Base-by-base conservation (phyloP, 2,797 vertebrate genomes). In the Numenius phaeopus region DNA sequence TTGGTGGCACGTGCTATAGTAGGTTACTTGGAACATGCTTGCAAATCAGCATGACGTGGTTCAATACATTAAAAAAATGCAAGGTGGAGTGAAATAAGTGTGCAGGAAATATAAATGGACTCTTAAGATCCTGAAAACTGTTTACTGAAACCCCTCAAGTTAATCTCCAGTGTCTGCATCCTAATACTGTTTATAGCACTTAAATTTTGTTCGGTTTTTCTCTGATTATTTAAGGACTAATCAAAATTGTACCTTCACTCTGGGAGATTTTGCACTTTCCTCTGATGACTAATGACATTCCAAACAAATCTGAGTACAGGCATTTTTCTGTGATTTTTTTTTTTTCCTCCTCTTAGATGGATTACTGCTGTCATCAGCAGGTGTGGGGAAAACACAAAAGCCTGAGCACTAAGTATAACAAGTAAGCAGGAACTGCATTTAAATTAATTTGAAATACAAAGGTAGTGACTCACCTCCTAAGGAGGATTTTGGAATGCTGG, bases 221-320 rank as follows among this genome's bases (percentile, higher is more conserved):
- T 87, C 65, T 92, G 85, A 94, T 95, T 94, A 94, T 93, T 94
- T 94, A 93, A 95, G 85, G 46, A 88, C 61, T 95, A 93, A 91
- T 97, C 82, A 95, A 94, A 93, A 95, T 75, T 93, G 32, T 58
- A 37, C n/a, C 39, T 78, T 85, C 85, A 30, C 52, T 94, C 91
- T 81, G 54, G 52, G 72, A 94, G 47, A 91, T 81, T 78, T 88
- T 91, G 24, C 34, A 66, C 47, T 94, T 95, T 91, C 61, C 54
- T 91, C 44, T 96, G 87, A 91, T 94, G 89, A 94, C 91, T 95
- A 93, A 95, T 89, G 88, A 90, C 88, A 94, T 91, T 40, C 50
- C 83, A 92, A 95, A 94, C 40, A 92, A 84, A 57, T 85, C 64
- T 83, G 81, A 96, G 55, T 80, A 64, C 16, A 80, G 40, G 16